Evolutionary conservation across 2,888 invertebrate species (phyloP).

Genomic region (Piscicola geometra): DNA sequence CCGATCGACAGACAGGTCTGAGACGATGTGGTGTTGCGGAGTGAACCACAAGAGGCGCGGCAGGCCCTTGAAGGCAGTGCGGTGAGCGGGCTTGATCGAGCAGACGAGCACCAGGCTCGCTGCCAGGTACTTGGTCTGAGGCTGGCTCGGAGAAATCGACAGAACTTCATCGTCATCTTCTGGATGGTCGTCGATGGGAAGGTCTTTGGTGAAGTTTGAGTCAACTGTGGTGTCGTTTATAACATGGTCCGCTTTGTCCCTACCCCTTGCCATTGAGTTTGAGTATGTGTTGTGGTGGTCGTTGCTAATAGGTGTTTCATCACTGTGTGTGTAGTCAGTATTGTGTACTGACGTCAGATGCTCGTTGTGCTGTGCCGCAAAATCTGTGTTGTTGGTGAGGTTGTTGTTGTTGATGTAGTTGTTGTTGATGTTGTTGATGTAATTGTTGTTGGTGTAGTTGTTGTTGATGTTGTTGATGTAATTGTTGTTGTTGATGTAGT

Average conservation of each 20-base stretch:
- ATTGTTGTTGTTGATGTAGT: too few relatives aligned
- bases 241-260: neutral
- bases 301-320: neutral
- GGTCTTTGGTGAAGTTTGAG: neutral
- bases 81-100: neutral
- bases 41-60: constrained; percentile 1
- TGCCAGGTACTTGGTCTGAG: neutral
- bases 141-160: neutral
- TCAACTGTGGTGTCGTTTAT: neutral
- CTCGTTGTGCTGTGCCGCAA: too few relatives aligned
- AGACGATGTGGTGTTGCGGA: neutral
- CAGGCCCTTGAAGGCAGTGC: neutral
- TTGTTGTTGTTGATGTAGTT: too few relatives aligned
- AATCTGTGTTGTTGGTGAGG: too few relatives aligned
- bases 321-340: neutral
- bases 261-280: neutral
- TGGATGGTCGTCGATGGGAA: too few relatives aligned
- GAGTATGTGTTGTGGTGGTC: neutral
- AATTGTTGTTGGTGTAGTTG: too few relatives aligned
- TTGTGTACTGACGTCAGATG: too few relatives aligned
- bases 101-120: neutral
- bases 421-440: too few relatives aligned
- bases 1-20: neutral
- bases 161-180: too few relatives aligned
- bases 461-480: too few relatives aligned